phyloP scores from a whole-genome alignment of 1,140 invertebrate species.

The Danaus melanippus region DNA sequence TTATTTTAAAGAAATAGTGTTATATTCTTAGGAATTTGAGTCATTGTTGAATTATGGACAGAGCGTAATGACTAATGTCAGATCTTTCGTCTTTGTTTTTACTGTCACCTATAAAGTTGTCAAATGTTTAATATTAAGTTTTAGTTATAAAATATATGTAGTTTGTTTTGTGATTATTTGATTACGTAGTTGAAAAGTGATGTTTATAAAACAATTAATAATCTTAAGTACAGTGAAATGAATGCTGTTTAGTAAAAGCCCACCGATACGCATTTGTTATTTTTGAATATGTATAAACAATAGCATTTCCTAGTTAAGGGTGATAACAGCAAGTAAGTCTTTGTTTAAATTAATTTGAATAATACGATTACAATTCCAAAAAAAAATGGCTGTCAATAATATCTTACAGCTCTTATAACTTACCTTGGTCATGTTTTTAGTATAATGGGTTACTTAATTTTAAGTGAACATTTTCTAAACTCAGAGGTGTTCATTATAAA shows the following conservation, averaged over 20 bases:
- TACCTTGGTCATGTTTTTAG: no score
- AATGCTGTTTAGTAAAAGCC: conserved; percentile 6
- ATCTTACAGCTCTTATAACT: no score
- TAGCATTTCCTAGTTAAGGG: conserved; percentile 7
- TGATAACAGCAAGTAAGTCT: conserved; percentile 10
- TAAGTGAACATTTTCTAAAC: no score
- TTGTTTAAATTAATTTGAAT: conserved; percentile 14
- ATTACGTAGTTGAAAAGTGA: conserved; percentile 5
- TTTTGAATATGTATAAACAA: conserved; percentile 4
- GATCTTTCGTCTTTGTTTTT: not conserved
- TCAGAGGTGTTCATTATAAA: no score
- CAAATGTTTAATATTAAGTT: conserved; percentile 4
- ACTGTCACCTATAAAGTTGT: not conserved
- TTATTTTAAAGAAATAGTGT: no score
- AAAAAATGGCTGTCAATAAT: no score
- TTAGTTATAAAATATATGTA: conserved; percentile 2
- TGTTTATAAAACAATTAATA: conserved; percentile 4
- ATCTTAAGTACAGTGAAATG: conserved; percentile 5
- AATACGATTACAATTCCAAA: no score
- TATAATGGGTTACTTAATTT: no score
- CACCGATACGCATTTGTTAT: conserved; percentile 12
- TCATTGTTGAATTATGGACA: not conserved
- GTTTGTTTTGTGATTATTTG: conserved; percentile 7
- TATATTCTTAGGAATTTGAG: conserved; percentile 1
- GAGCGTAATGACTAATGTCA: conserved; percentile 1